Evolutionary conservation across 2,888 invertebrate genomes (phyloP), one percentile per base, ranked within the genome.

Genomic region (Agonopterix heracliana): DNA sequence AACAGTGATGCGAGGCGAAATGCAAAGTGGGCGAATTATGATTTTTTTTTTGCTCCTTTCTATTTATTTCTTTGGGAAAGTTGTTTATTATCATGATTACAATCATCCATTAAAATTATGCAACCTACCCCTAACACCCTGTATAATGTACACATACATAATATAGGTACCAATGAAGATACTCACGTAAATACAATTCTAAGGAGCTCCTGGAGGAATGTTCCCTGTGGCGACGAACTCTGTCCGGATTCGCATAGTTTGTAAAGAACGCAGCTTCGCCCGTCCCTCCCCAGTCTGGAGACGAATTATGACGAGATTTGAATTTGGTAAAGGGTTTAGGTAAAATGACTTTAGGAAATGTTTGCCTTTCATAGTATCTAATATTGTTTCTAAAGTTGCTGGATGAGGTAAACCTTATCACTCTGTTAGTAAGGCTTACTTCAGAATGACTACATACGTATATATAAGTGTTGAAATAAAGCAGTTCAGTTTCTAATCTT

Each of bases 101-200:
- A n/a, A n/a, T n/a, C n/a, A n/a, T n/a, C n/a, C n/a, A n/a, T n/a
- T n/a, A n/a, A n/a, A n/a, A n/a, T n/a, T n/a, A n/a, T n/a, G n/a
- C n/a, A n/a, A n/a, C n/a, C n/a, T n/a, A n/a, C n/a, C n/a, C n/a
- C 38, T 38, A 5, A 9, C n/a, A 11, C 38, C 11, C 10, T 38
- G 10, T 38, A 38, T 38, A 38, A 10, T 38, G 38, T 9, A 38
- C 38, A n/a, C 38, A 38, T n/a, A 38, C n/a, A 38, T 9, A 38
- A 10, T 11, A 10, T 41, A 40, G 40, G 40, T 40, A 13, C 12
- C 26, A 5, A 26, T 26, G 26, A 26, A 26, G 26, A 62, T 68
- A 87, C 90, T 90, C 74, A 93, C 93, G 91, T 92, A 75, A 93
- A 93, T 55, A 93, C 81, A 51, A 90, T 89, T 68, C 91, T 89